phyloP scores from a whole-genome alignment of 2,113 vertebrate genomes.

The Electrona antarctica region DNA sequence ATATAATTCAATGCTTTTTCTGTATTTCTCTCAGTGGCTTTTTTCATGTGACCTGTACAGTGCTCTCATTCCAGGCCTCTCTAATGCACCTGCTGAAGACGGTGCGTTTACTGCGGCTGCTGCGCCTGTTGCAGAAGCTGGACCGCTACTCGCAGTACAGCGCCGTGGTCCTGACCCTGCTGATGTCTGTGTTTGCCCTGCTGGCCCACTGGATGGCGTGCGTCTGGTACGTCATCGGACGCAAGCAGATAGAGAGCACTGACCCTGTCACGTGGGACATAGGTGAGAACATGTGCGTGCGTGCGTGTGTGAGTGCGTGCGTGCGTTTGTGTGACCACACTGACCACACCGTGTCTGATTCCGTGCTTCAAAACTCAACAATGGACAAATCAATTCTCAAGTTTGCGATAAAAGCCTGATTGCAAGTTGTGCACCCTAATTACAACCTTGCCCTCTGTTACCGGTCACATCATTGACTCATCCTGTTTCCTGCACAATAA shows the following conservation, averaged over 20 bases:
- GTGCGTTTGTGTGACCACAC: background rate
- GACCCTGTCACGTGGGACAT: conserved; percentile 93
- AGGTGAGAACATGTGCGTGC: conserved; percentile 78
- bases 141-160: conserved; percentile 94
- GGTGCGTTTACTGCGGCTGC: conserved; percentile 84
- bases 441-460: no score
- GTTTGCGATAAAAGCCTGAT: no score
- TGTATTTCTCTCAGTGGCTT: no score
- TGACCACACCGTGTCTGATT: no score
- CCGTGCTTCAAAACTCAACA: no score
- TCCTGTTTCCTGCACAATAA: no score
- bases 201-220: conserved; percentile 94
- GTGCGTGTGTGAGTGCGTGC: background rate
- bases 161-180: conserved; percentile 89
- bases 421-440: no score
- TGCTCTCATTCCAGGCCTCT: conserved; percentile 71
- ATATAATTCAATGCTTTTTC: no score
- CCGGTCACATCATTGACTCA: no score
- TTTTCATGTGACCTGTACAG: background rate
- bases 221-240: conserved; percentile 90
- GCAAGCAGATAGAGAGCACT: conserved; percentile 85
- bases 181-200: conserved; percentile 91
- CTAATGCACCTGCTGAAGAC: conserved; percentile 89
- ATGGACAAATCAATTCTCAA: no score
- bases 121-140: conserved; percentile 89